These are phyloP conservation scores for Nemoura dubitans DNA, from an alignment of 2,888 invertebrate species.

Conservation along the genomic window DNA sequence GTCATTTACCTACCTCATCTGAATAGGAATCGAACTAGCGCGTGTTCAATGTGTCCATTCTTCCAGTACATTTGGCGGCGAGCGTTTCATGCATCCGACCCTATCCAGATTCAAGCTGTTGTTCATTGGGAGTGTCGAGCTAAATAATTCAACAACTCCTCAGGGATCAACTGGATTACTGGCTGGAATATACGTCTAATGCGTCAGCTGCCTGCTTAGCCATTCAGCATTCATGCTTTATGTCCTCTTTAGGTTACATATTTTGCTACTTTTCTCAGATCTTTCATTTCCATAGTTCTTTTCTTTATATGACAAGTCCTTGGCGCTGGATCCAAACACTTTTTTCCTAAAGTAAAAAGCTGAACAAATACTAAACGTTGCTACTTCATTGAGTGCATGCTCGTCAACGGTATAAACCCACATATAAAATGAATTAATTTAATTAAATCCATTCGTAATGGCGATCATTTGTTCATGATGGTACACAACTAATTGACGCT, in stretches of 20 bases:
- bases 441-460: background rate
- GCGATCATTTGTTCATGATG: background rate
- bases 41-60: background rate
- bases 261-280: background rate
- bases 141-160: constrained; percentile 29
- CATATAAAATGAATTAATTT: background rate
- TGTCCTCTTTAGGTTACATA: background rate
- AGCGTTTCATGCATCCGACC: background rate
- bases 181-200: background rate
- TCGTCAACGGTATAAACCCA: background rate
- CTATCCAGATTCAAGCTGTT: background rate
- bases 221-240: background rate
- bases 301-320: constrained; percentile 3
- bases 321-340: background rate
- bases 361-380: background rate
- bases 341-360: background rate
- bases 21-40: background rate
- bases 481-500: background rate
- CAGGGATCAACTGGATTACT: background rate
- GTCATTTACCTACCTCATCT: constrained; percentile 7
- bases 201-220: constrained; percentile 1
- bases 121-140: background rate
- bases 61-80: background rate
- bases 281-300: constrained; percentile 1
- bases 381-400: background rate